These are phyloP conservation scores for Rousettus madagascariensis DNA, from an alignment of 2,797 vertebrate species.

Conservation along the genomic window DNA sequence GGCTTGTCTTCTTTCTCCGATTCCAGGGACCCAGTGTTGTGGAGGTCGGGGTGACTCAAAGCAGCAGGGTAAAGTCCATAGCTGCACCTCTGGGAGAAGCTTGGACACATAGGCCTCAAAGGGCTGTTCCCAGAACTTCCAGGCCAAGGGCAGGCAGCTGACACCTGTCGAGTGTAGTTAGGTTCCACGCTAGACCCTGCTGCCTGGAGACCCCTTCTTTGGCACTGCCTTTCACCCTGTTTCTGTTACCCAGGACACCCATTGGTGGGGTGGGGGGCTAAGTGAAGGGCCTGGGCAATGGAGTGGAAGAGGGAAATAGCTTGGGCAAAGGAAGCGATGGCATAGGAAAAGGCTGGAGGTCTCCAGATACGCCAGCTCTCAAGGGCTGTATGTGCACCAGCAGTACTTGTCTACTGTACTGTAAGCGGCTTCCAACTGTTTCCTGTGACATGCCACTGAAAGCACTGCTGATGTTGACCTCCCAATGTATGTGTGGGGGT, in stretches of 20 bases:
- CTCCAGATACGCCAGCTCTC: neutral
- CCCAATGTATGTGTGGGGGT: neutral
- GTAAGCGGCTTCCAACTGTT: no score
- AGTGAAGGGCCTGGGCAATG: neutral
- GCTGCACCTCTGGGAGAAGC: neutral
- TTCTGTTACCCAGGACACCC: neutral
- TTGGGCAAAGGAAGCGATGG: neutral
- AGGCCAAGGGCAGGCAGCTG: neutral
- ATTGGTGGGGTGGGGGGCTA: neutral
- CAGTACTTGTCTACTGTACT: no score
- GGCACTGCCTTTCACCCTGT: neutral
- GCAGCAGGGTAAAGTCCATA: neutral
- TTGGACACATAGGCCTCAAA: neutral
- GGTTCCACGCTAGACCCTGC: neutral
- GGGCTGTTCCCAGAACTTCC: neutral
- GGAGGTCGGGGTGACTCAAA: neutral
- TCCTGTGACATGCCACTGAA: neutral
- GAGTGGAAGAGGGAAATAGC: neutral
- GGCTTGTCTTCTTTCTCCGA: neutral
- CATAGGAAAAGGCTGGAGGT: neutral
- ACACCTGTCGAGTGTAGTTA: neutral
- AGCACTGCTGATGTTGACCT: neutral
- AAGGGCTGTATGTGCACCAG: no score
- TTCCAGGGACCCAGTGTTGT: neutral
- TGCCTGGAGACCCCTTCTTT: neutral